Percentiles rank a stretch among this genome's conserved stretches.
Conservation (phyloP, 92 coral and sea anemone species). For the Porites cylindrica region DNA sequence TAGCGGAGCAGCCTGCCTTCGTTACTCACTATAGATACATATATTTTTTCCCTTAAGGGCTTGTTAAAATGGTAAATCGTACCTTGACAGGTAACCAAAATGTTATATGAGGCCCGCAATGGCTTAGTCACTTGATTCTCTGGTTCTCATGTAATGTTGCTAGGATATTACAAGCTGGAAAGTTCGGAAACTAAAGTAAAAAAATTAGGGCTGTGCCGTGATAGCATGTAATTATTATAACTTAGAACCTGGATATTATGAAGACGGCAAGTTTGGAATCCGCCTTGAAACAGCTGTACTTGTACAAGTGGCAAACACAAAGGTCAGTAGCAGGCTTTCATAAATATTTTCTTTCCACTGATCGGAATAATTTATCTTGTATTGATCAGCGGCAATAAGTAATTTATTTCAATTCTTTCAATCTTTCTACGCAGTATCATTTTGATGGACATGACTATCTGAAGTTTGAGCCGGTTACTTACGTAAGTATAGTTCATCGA, state of each 20-base stretch:
- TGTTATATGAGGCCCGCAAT: too few species aligned
- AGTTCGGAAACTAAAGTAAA: too few species aligned
- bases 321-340: slow-evolving; percentile 55
- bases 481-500: slow-evolving; percentile 61
- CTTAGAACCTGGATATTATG: slow-evolving; percentile 95
- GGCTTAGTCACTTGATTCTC: too few species aligned
- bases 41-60: too few species aligned
- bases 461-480: slow-evolving; percentile 78
- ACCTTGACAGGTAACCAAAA: too few species aligned
- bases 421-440: slow-evolving; percentile 65
- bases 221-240: not conserved
- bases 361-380: not conserved
- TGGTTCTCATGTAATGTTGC: too few species aligned
- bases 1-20: too few species aligned
- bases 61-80: too few species aligned
- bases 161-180: too few species aligned
- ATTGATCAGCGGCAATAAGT: too few species aligned
- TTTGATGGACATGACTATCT: slow-evolving; percentile 81
- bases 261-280: slow-evolving; percentile 91
- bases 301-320: slow-evolving; percentile 88
- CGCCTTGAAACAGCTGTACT: slow-evolving; percentile 95
- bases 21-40: too few species aligned
- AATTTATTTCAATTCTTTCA: not conserved
- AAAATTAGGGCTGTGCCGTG: not conserved
- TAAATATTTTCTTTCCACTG: not conserved